Base-by-base conservation (phyloP, 2,113 vertebrate species). In the Craseonycteris thonglongyai region DNA sequence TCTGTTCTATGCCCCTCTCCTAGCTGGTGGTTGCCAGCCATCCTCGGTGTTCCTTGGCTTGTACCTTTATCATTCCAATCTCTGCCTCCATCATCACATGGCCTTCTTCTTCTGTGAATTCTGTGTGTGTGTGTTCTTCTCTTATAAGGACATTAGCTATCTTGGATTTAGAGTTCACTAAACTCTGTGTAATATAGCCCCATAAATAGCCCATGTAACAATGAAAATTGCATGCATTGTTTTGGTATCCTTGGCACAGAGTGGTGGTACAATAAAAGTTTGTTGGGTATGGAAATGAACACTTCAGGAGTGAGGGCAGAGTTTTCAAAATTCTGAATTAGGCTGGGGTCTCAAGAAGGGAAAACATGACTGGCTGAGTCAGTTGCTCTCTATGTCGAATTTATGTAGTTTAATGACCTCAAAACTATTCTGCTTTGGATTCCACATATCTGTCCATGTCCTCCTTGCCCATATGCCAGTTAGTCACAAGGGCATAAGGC, bases 321-420 rank as follows among this genome's bases (percentile, higher is more conserved):
- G 14, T 96, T 94, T 91, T 88, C 63, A 84, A 94, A 92, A 79
- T 92, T 92, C 78, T 38, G 84, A 87, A 56, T 85, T 82, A 28
- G 33, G 16, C n/a, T 80, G 38, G 74, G 9, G 35, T 63, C 22
- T 71, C 22, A 30, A 75, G 49, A 88, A 79, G 75, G 69, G 42
- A 83, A 86, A 90, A 54, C 26, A n/a, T 68, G 65, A 68, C 40
- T 79, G 63, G 63, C 33, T 19, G 40, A 75, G 18, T 68, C 42
- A 45, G 49, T 40, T 79, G 61, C 61, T 82, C 61, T 94, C 38
- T 19, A 58, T 51, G 68, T 76, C 76, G 74, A 90, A 74, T 49
- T 61, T 38, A n/a, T 35, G 19, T 30, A 66, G 49, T 47, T 83
- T 68, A 87, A 68, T 59, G 28, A 71, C 61, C 69, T 86, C 69